These are phyloP conservation scores for Diadumene lineata DNA, from an alignment of 92 coral and sea anemone genomes.

Conservation along the genomic window DNA sequence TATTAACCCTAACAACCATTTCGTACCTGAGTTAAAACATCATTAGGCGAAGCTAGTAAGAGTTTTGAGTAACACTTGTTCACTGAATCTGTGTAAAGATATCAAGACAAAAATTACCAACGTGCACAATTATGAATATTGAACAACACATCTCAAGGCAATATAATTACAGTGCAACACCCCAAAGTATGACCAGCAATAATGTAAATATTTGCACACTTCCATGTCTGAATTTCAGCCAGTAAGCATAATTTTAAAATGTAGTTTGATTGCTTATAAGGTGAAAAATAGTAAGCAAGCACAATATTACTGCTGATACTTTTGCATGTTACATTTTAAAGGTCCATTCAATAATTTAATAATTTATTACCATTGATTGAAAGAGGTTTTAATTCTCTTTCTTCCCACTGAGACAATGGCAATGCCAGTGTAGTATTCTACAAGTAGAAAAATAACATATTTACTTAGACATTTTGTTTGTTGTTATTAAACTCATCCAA, in stretches of 20 bases:
- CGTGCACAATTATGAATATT: no score
- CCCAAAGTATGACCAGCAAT: no score
- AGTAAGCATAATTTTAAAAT: no score
- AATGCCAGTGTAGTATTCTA: constrained; percentile 80
- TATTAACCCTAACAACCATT: neutral
- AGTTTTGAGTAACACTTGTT: constrained; percentile 86
- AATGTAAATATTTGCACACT: no score
- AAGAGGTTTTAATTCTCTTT: constrained; percentile 73
- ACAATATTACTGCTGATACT: no score
- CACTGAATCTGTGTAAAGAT: constrained; percentile 58
- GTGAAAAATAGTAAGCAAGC: no score
- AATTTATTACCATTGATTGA: constrained; percentile 54
- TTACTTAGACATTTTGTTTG: no score
- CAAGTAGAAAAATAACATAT: neutral
- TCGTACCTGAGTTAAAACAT: constrained; percentile 78
- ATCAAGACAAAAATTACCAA: neutral
- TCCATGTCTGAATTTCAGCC: no score
- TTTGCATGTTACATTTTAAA: neutral
- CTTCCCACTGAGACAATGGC: constrained; percentile 87
- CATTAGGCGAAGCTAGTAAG: constrained; percentile 78
- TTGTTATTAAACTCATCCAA: no score
- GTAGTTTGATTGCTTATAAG: no score
- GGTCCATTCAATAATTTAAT: neutral
- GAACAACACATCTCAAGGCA: no score
- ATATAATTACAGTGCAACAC: no score